These are phyloP conservation scores for Trididemnum miniatum DNA, from an alignment of 23 tunicate genomes.

Conservation along the genomic window DNA sequence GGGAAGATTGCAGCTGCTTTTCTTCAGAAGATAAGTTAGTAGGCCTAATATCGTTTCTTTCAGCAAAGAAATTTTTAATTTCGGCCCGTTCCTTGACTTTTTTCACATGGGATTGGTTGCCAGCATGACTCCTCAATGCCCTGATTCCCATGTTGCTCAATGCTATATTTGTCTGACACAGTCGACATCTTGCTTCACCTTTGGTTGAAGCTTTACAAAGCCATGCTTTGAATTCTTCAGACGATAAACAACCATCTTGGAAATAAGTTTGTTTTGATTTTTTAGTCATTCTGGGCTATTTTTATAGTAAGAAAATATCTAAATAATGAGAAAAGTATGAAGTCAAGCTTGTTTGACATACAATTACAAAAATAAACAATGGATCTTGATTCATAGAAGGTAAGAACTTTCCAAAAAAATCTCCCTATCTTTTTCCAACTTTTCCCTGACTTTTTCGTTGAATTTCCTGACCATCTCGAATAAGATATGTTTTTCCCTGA, in stretches of 20 bases:
- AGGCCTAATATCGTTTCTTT: neutral
- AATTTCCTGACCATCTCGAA: neutral
- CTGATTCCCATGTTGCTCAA: neutral
- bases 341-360: neutral
- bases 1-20: neutral
- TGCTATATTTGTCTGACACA: neutral
- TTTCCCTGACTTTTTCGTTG: too few relatives aligned
- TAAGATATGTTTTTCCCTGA: too few relatives aligned
- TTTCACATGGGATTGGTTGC: neutral
- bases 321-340: neutral
- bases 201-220: neutral
- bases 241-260: neutral
- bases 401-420: neutral
- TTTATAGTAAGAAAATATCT: neutral
- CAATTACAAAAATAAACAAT: neutral
- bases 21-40: neutral
- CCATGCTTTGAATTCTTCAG: neutral
- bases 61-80: neutral
- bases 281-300: neutral
- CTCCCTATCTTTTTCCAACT: neutral
- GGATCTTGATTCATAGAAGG: neutral
- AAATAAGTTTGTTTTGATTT: neutral
- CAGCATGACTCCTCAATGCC: conserved; percentile 1
- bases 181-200: conserved; percentile 1
- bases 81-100: neutral